Conservation (phyloP, 2,113 vertebrate genomes). For the Tyto alba region DNA sequence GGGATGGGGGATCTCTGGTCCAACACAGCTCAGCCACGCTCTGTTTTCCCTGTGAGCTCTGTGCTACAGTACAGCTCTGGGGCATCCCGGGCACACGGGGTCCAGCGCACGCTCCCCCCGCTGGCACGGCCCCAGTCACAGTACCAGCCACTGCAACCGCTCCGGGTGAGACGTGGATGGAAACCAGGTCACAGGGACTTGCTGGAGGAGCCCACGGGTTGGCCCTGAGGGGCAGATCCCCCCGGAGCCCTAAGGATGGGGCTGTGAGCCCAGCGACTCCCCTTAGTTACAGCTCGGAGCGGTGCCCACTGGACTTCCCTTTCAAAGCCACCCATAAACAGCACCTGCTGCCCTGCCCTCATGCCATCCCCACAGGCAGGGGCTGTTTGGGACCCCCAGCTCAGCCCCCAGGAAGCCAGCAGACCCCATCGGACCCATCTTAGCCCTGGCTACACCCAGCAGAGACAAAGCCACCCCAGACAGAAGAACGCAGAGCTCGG, state of each 20-base stretch:
- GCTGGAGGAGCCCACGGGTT: fast-evolving
- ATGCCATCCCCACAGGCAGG: not conserved
- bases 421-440: fast-evolving
- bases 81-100: fast-evolving
- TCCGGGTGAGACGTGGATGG: fast-evolving
- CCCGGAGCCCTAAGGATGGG: fast-evolving
- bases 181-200: not conserved
- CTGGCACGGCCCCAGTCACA: not conserved
- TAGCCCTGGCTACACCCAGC: not conserved
- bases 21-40: not conserved
- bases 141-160: not conserved
- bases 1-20: not conserved
- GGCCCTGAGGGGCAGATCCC: not conserved
- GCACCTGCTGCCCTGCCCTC: not conserved
- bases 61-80: no score
- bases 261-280: fast-evolving
- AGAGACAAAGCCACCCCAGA: not conserved
- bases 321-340: not conserved
- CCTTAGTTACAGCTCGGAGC: not conserved
- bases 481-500: not conserved
- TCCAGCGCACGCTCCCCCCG: fast-evolving
- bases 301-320: not conserved
- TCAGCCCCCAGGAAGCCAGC: not conserved
- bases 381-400: not conserved
- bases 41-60: not conserved